Percentiles rank a stretch among this genome's conserved stretches.
These are phyloP conservation scores for Pygoscelis antarcticus DNA, from an alignment of 2,113 vertebrate species.

Conservation along the genomic window DNA sequence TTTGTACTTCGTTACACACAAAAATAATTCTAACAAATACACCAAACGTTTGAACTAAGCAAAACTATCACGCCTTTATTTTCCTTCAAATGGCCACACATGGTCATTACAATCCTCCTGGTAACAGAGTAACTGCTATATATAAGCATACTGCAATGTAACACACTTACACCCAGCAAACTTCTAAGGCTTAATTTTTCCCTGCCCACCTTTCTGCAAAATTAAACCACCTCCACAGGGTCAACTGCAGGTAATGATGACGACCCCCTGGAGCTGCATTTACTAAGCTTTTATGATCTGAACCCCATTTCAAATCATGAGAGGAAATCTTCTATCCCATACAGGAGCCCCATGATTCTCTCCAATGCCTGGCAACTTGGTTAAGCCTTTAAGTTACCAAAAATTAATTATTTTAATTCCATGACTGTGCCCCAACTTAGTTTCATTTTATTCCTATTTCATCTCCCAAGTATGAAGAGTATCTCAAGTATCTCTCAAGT, in stretches of 20 bases:
- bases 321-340: background rate
- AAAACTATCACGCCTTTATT: background rate
- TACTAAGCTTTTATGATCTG: background rate
- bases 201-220: background rate
- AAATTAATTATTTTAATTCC: background rate
- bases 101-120: background rate
- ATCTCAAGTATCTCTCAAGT: background rate
- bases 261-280: background rate
- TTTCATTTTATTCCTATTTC: background rate
- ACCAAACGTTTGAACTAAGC: background rate
- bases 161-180: background rate
- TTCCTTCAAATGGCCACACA: background rate
- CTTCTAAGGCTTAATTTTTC: slow-evolving; percentile 18
- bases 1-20: background rate
- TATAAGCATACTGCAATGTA: background rate
- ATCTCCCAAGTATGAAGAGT: background rate
- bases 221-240: background rate
- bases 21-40: background rate
- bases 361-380: background rate
- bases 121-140: background rate
- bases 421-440: background rate
- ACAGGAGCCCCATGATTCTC: background rate
- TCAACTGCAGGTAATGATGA: background rate
- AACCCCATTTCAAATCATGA: background rate
- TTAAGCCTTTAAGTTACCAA: background rate